Conservation (phyloP, 2,113 vertebrate species). For the Thymallus thymallus region DNA sequence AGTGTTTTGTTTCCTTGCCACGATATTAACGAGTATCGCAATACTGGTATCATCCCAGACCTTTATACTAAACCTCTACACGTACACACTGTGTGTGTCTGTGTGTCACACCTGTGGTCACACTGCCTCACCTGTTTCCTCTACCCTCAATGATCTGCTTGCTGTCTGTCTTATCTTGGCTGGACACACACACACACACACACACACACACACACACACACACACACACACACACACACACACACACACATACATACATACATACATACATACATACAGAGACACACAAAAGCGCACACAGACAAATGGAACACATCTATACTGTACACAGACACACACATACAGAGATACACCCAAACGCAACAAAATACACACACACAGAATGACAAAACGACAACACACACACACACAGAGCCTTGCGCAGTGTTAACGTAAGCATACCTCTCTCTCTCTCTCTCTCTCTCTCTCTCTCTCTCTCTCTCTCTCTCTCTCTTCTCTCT, state of each 20-base stretch:
- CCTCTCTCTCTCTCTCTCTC: too few relatives aligned
- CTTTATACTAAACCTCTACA: too few relatives aligned
- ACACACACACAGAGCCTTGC: not conserved
- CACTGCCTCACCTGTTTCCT: not conserved
- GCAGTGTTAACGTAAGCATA: not conserved
- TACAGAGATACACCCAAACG: constrained; percentile 3
- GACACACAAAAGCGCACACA: constrained; percentile 8
- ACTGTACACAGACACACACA: constrained; percentile 18
- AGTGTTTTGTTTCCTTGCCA: too few relatives aligned
- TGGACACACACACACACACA: not conserved
- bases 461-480: too few relatives aligned
- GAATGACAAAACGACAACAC: not conserved
- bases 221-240: not conserved
- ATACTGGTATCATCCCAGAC: too few relatives aligned
- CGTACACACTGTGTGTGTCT: not conserved
- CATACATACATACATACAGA: not conserved
- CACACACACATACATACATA: not conserved
- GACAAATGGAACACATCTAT: not conserved
- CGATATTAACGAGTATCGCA: too few relatives aligned
- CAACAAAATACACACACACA: too few relatives aligned
- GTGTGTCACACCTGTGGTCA: not conserved
- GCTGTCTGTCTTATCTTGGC: too few relatives aligned
- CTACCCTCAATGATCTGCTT: not conserved
- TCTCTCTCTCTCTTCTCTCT: too few relatives aligned
- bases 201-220: not conserved